Evolutionary conservation across 2,113 vertebrate genomes (phyloP).

Genomic region (Pelvicachromis taeniatus): DNA sequence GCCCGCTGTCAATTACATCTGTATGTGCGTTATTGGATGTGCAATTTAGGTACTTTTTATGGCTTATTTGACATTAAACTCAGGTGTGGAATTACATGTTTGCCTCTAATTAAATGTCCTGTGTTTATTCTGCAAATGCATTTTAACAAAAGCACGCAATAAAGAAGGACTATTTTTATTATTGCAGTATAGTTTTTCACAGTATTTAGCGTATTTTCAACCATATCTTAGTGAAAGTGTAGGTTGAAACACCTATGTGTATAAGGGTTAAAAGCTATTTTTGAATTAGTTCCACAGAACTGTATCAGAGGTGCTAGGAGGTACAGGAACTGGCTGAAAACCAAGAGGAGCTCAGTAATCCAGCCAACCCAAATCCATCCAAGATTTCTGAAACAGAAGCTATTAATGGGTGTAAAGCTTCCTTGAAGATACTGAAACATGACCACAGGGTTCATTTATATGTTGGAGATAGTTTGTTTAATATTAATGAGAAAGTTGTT

Average conservation of each 20-base stretch:
- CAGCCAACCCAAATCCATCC: background rate
- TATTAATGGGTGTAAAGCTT: background rate
- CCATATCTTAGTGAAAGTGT: background rate
- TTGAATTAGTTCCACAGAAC: background rate
- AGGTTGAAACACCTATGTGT: background rate
- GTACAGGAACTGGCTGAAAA: background rate
- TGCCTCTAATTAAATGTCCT: background rate
- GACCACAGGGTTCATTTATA: background rate
- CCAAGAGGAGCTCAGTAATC: slow-evolving; percentile 9
- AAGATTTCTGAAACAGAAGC: background rate
- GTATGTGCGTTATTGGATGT: background rate
- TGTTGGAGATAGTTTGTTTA: background rate
- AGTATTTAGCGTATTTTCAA: background rate
- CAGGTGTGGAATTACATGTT: background rate
- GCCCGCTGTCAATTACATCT: background rate
- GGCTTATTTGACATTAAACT: background rate
- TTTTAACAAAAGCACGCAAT: background rate
- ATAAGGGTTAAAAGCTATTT: background rate
- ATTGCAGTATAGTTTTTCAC: background rate
- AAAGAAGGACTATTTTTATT: background rate
- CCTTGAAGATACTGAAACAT: background rate
- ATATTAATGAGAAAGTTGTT: background rate
- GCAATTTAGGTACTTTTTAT: background rate
- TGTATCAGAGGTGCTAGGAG: background rate
- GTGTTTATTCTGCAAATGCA: background rate